These are phyloP conservation scores for Harlomillsia oculata DNA, from an alignment of 1,140 invertebrate species.

Conservation along the genomic window DNA sequence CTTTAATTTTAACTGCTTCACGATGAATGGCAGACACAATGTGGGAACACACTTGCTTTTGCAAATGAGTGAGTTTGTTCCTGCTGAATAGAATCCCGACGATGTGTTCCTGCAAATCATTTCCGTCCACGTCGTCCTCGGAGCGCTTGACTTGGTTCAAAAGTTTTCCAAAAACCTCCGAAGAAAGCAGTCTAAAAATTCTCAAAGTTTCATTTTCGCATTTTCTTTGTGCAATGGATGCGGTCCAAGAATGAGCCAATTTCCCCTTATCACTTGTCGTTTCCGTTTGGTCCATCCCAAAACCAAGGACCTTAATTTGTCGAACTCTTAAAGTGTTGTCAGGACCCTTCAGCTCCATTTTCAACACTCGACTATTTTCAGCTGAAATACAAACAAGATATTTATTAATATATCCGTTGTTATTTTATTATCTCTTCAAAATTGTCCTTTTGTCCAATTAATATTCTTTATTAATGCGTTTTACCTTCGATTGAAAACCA, in stretches of 20 bases:
- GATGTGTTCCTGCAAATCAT: conserved; percentile 89
- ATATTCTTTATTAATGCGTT: conserved; percentile 16
- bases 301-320: conserved; percentile 61
- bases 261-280: conserved; percentile 27
- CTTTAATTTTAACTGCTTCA: conserved; percentile 69
- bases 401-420: no score
- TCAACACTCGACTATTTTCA: conserved; percentile 45
- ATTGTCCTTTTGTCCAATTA: neutral
- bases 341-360: conserved; percentile 79
- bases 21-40: conserved; percentile 86
- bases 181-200: conserved; percentile 87
- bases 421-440: no score
- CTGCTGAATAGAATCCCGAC: conserved; percentile 91
- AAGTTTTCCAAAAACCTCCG: conserved; percentile 86
- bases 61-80: conserved; percentile 84
- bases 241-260: conserved; percentile 45
- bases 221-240: conserved; percentile 63
- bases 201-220: conserved; percentile 85
- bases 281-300: conserved; percentile 36
- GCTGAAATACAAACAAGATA: conserved; percentile 39
- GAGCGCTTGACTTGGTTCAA: conserved; percentile 51
- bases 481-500: conserved; percentile 65
- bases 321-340: conserved; percentile 79
- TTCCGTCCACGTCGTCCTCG: conserved; percentile 49
- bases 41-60: conserved; percentile 88